Evolutionary conservation across 2,797 vertebrate genomes (phyloP).

Genomic region (Lithobates pipiens): DNA sequence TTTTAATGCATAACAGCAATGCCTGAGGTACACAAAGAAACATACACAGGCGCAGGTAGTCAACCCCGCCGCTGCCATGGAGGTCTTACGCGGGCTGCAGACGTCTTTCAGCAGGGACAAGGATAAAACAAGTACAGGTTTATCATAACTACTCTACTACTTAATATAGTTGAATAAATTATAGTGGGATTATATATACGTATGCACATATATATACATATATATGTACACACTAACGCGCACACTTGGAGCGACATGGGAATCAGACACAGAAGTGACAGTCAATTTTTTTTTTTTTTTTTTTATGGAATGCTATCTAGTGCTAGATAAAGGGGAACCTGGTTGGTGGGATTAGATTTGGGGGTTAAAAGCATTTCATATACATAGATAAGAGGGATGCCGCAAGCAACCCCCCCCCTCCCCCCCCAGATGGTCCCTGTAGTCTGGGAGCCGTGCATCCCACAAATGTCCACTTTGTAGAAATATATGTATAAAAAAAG

Average conservation of each 20-base stretch:
- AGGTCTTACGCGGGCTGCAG: constrained; percentile 2
- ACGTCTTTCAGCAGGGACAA: constrained; percentile 15
- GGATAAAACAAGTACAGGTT: constrained; percentile 93
- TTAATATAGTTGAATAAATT: constrained; percentile 99
- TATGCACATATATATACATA: constrained; percentile 81
- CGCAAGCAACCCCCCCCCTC: not conserved
- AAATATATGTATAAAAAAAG: constrained; percentile 74
- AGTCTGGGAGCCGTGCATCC: not conserved
- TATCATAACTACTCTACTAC: constrained; percentile 93
- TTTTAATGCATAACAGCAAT: constrained; percentile 99
- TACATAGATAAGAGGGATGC: constrained; percentile 62
- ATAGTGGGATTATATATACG: constrained; percentile 94
- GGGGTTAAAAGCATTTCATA: constrained; percentile 69
- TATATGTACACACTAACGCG: constrained; percentile 51
- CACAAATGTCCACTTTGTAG: constrained; percentile 54
- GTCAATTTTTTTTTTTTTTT: constrained; percentile 52
- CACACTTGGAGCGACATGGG: constrained; percentile 69
- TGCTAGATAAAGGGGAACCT: constrained; percentile 63
- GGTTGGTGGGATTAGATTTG: constrained; percentile 58
- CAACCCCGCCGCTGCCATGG: constrained; percentile 61
- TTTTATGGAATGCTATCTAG: constrained; percentile 70
- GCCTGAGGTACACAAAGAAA: constrained; percentile 98
- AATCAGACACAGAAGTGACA: constrained; percentile 73
- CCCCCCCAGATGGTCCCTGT: constrained; percentile 22
- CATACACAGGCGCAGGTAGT: constrained; percentile 98